Conservation (phyloP, 2,797 vertebrate genomes). For the Dermochelys coriacea region DNA sequence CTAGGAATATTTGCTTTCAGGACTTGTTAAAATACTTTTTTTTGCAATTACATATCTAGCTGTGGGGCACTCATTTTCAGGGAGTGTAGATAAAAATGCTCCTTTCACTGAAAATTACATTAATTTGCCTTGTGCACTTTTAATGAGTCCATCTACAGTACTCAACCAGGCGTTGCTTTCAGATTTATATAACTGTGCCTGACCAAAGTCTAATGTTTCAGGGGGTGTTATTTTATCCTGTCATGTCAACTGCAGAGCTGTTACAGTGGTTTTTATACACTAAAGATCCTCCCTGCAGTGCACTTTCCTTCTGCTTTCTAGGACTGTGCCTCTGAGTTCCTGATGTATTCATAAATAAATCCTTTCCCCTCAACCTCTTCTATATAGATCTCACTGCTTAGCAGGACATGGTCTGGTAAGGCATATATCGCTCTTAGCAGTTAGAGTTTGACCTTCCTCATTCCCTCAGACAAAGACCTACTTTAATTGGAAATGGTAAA, state of each 20-base stretch:
- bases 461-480: background rate
- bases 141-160: background rate
- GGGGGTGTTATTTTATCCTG: background rate
- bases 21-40: constrained; percentile 33
- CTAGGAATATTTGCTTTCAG: background rate
- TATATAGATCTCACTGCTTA: background rate
- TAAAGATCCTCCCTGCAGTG: background rate
- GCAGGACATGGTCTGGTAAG: background rate
- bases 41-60: background rate
- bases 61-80: background rate
- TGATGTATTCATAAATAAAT: background rate
- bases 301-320: background rate
- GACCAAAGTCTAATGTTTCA: background rate
- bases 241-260: background rate
- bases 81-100: background rate
- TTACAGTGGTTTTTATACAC: fast-evolving
- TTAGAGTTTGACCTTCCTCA: background rate
- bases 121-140: background rate
- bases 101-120: background rate
- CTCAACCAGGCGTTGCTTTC: background rate
- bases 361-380: background rate
- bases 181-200: background rate
- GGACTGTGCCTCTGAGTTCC: background rate
- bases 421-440: background rate
- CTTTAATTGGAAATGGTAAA: background rate